Evolutionary conservation across 2,113 vertebrate species (phyloP).

Genomic region (Petaurus breviceps): DNA sequence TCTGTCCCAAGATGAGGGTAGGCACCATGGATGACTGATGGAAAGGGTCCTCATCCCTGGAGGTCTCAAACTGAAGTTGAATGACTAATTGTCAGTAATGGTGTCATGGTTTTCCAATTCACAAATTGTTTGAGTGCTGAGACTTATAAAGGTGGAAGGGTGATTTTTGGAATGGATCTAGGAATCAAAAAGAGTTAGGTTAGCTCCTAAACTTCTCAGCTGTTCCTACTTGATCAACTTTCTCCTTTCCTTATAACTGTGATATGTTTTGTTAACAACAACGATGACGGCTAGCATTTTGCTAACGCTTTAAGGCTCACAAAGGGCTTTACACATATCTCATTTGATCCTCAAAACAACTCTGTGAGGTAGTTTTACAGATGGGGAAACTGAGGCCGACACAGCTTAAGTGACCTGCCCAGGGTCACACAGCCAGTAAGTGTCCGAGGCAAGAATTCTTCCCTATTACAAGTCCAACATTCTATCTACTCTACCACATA

Average conservation of each 20-base stretch:
- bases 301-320: background rate
- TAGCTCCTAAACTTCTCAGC: background rate
- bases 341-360: background rate
- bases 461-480: background rate
- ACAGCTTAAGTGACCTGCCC: background rate
- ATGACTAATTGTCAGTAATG: background rate
- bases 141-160: background rate
- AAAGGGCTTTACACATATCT: background rate
- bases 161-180: background rate
- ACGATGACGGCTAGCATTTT: background rate
- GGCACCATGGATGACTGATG: background rate
- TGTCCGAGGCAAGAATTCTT: background rate
- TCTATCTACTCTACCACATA: background rate
- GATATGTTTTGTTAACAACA: background rate
- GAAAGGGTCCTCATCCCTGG: background rate
- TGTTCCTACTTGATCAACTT: background rate
- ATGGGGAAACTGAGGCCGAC: background rate
- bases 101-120: background rate
- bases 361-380: background rate
- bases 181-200: background rate
- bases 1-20: slow-evolving; percentile 7
- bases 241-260: background rate
- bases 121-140: background rate
- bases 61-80: background rate
- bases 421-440: background rate